These are phyloP conservation scores for Neofelis nebulosa DNA, from an alignment of 2,113 vertebrate genomes.

Conservation along the genomic window DNA sequence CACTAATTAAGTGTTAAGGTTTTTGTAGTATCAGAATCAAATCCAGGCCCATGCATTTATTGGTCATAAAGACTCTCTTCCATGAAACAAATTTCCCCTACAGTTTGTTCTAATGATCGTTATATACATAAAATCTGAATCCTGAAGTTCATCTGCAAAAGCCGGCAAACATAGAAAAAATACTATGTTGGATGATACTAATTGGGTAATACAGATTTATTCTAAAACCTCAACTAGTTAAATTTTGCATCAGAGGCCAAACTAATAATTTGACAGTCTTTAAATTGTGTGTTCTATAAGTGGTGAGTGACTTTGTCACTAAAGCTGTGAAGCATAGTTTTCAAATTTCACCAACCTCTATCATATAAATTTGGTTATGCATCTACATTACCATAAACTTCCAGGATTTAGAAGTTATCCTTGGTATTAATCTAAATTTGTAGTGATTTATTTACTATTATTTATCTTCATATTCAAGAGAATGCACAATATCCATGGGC, in stretches of 20 bases:
- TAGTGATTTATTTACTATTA: not conserved
- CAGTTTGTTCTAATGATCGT: not conserved
- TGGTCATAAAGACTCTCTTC: not conserved
- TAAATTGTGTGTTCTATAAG: not conserved
- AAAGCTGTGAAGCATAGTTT: not conserved
- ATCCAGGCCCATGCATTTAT: not conserved
- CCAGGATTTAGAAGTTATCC: not conserved
- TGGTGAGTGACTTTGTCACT: not conserved
- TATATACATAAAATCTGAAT: not conserved
- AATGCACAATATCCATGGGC: not conserved
- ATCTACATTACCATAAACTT: not conserved
- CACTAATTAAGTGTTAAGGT: not conserved
- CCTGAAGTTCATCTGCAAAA: not conserved
- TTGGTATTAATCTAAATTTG: not conserved
- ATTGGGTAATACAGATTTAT: not conserved
- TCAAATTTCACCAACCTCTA: not conserved
- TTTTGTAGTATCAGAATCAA: not conserved
- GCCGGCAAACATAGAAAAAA: not conserved
- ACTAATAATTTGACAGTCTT: not conserved
- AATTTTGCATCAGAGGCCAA: not conserved
- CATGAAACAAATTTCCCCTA: not conserved
- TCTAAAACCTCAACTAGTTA: not conserved
- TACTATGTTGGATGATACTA: not conserved
- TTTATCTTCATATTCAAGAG: constrained; percentile 21
- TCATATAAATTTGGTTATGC: not conserved